Base-by-base conservation (phyloP, 2,888 invertebrate species). In the Sesia apiformis region DNA sequence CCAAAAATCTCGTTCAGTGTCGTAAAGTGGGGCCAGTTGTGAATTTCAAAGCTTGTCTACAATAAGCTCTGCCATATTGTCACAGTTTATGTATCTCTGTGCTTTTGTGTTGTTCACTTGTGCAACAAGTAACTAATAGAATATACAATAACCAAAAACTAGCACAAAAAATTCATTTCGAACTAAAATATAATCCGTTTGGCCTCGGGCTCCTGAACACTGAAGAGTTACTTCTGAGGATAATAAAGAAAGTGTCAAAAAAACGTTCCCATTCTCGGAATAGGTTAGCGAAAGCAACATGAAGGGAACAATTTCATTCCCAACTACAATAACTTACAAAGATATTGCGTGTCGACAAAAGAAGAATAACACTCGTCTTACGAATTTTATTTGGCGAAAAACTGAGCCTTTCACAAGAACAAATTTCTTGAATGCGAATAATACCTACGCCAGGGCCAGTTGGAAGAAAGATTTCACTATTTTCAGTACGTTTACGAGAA, bases 301-400 rank as follows among this genome's bases (percentile, higher is more conserved):
- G 52, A 59, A 61, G 57, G 56, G 54, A 59, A 56, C 57, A 57
- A 54, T 59, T 56, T 55, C 53, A 53, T 52, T 56, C 53, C 55
- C 57, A 57, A 52, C 56, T 52, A 57, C 58, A 59, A 61, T 59
- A 61, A 59, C 57, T 55, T 53, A 58, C 57, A 55, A 51, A 58
- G 54, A 56, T 53, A 61, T 56, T 55, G 56, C 55, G 46, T 23
- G 58, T 52, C 55, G 52, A 58, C 55, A 58, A 56, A 53, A 55
- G 52, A 41, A 56, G 52, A 56, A 53, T 56, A 55, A 58, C 56
- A 54, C 46, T 46, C 46, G 46, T 43, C n/a, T 46, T 7, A 46
- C 46, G 23, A 23, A 46, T 46, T 46, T 46, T 46, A 46, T 46
- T 46, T 5, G 8, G 46, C 8, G 23, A 46, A 46, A 46, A 46